These are phyloP conservation scores for Diploptera punctata DNA, from an alignment of 2,888 invertebrate species.

Conservation along the genomic window DNA sequence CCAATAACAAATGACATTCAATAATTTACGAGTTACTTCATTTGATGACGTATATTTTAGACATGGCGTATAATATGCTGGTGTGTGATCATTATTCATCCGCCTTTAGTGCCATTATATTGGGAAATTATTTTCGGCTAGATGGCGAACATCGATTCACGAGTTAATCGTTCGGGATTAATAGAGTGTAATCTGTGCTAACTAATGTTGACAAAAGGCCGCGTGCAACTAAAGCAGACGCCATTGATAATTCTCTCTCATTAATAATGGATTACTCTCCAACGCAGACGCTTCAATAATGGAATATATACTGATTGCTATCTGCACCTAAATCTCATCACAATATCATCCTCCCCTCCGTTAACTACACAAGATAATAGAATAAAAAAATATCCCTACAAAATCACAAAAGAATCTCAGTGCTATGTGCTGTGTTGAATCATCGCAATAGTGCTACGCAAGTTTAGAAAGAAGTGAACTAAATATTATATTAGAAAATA, in stretches of 20 bases:
- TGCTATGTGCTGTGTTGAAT: constrained; percentile 1
- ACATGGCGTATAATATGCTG: no score
- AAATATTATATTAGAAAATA: no score
- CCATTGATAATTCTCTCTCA: constrained; percentile 18
- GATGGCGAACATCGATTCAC: constrained; percentile 17
- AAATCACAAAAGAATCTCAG: neutral
- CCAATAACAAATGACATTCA: no score
- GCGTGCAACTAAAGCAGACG: constrained; percentile 10
- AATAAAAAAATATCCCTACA: neutral
- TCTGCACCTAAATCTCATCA: constrained; percentile 17
- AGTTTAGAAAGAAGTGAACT: neutral
- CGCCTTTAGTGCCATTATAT: neutral
- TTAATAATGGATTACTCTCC: constrained; percentile 22
- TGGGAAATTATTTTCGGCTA: constrained; percentile 5
- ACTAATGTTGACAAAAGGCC: constrained; percentile 23
- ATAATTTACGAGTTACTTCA: no score
- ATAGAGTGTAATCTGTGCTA: constrained; percentile 22
- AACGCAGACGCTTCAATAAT: constrained; percentile 16
- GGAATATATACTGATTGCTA: constrained; percentile 14
- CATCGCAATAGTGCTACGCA: neutral
- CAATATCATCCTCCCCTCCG: neutral
- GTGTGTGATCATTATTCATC: neutral
- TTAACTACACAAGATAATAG: neutral
- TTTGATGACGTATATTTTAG: no score
- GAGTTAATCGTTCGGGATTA: constrained; percentile 21